phyloP scores from a whole-genome alignment of 2,888 invertebrate genomes.

The Liposcelis brunnea region DNA sequence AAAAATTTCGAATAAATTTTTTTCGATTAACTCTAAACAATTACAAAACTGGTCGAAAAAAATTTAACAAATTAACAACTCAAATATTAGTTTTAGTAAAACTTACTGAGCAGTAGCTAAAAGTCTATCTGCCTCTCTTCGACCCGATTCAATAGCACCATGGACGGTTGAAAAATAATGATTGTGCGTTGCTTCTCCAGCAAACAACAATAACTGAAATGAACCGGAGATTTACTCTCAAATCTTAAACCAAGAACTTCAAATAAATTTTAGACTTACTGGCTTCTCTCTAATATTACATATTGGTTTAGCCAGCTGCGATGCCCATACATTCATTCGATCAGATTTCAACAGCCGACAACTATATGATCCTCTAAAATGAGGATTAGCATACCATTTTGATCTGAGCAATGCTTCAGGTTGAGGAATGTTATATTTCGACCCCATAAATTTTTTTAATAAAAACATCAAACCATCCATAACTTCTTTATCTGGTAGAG shows the following conservation, averaged over 20 bases:
- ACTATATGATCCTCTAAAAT: constrained; percentile 54
- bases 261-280: constrained; percentile 11
- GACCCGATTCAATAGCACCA: constrained; percentile 36
- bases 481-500: constrained; percentile 35
- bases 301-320: constrained; percentile 40
- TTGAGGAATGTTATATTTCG: constrained; percentile 30
- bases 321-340: constrained; percentile 30
- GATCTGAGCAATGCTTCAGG: constrained; percentile 39
- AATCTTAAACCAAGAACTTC: background rate
- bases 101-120: constrained; percentile 14
- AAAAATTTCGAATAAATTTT: too few species aligned
- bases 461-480: constrained; percentile 31
- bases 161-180: constrained; percentile 35
- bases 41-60: constrained; percentile 9
- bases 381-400: constrained; percentile 49
- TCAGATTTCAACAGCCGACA: constrained; percentile 37
- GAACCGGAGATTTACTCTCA: background rate
- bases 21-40: constrained; percentile 18
- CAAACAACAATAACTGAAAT: constrained; percentile 33
- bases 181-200: constrained; percentile 39
- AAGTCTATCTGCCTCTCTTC: constrained; percentile 33
- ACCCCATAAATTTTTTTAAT: constrained; percentile 35
- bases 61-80: too few species aligned
- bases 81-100: too few species aligned
- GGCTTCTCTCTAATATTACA: constrained; percentile 27